Evolutionary conservation across 1,140 invertebrate genomes (phyloP).

Genomic region (Brachystomella parvula): DNA sequence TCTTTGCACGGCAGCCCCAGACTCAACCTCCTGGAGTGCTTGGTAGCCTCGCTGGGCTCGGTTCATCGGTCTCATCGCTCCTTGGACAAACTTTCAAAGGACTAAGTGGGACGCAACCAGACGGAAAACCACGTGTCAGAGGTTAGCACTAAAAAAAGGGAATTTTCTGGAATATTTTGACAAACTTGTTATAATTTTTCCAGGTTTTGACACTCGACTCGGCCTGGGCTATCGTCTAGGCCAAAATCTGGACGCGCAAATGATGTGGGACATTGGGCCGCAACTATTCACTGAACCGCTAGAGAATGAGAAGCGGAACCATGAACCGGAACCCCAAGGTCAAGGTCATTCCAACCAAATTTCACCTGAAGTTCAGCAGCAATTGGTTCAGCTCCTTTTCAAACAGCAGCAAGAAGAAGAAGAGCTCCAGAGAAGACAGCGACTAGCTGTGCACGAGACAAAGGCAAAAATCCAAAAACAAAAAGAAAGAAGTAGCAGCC

Average conservation of each 20-base stretch:
- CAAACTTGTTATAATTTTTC: not conserved
- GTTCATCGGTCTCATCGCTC: slow-evolving; percentile 15
- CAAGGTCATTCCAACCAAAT: slow-evolving; percentile 2
- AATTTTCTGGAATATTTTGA: not conserved
- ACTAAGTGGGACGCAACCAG: slow-evolving; percentile 22
- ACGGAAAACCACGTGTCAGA: slow-evolving; percentile 30
- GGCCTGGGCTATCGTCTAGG: slow-evolving; percentile 36
- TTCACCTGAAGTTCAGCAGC: not conserved
- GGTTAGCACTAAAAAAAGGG: slow-evolving; percentile 12
- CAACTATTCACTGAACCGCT: slow-evolving; percentile 35
- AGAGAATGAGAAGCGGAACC: slow-evolving; percentile 22
- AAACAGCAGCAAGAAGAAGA: not conserved
- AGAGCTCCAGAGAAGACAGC: not conserved
- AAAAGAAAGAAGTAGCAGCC: not conserved
- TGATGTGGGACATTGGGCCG: slow-evolving; percentile 37
- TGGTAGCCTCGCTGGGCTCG: slow-evolving; percentile 21
- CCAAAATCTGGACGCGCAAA: slow-evolving; percentile 34
- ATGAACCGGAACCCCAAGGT: not conserved
- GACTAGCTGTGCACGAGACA: too few species aligned
- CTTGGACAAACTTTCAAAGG: slow-evolving; percentile 6
- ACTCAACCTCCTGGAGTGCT: slow-evolving; percentile 15
- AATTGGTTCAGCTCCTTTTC: not conserved
- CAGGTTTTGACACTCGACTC: slow-evolving; percentile 36
- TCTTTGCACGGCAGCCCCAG: not conserved
- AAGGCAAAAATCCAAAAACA: too few species aligned